A percentile compares a stretch with the other conserved stretches of the same genome.
phyloP scores from a whole-genome alignment of 2,113 vertebrate species.

The Geothlypis trichas region DNA sequence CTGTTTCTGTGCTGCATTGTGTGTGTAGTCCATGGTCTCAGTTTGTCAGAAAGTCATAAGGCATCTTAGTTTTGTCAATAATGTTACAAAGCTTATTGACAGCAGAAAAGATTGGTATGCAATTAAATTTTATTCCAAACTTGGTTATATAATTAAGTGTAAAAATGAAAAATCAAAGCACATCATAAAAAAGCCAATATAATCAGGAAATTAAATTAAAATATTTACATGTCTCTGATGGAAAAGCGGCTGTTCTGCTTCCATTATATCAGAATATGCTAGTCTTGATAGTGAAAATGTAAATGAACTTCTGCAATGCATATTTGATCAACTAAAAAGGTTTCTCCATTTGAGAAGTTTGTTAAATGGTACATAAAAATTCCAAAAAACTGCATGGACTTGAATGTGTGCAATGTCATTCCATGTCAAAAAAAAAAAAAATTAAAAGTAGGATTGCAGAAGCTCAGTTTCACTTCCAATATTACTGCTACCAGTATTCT shows the following conservation, averaged over 20 bases:
- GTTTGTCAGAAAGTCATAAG: background rate
- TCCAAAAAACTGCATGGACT: background rate
- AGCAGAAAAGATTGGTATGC: background rate
- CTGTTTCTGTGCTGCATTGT: background rate
- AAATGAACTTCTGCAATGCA: background rate
- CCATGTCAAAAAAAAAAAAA: too few relatives aligned
- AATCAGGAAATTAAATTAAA: constrained; percentile 8
- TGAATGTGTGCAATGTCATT: accelerated
- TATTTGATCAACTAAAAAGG: background rate
- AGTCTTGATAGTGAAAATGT: background rate
- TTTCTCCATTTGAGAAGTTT: background rate
- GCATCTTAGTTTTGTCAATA: background rate
- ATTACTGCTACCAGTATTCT: background rate
- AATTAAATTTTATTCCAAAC: background rate
- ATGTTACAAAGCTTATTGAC: background rate
- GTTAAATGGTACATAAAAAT: background rate
- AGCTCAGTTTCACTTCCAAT: background rate
- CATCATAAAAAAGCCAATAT: background rate
- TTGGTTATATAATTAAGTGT: background rate
- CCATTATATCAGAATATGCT: background rate
- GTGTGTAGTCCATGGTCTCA: background rate
- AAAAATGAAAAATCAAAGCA: background rate
- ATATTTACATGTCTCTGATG: background rate
- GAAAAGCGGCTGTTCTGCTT: background rate
- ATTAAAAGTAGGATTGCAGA: background rate